Base-by-base conservation (phyloP, 2,888 invertebrate genomes). In the Apotomis betuletana region DNA sequence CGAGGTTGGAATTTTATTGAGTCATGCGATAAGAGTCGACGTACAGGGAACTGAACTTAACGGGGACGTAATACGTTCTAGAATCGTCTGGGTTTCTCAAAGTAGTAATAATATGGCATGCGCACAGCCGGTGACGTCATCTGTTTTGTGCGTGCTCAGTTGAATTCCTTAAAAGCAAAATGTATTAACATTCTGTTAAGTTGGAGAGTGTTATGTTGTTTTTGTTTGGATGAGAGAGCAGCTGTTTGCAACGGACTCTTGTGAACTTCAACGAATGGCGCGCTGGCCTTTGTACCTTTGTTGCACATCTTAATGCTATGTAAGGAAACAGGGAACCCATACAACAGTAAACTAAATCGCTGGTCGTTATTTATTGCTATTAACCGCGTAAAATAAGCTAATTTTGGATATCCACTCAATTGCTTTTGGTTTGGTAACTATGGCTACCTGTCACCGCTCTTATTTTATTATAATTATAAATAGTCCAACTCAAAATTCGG, bases 1-100 rank as follows among this genome's bases (percentile, higher is more conserved):
- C 59, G 59, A 72, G 36, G 62, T 68, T 57, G 72, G 68, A 54
- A 68, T 68, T 63, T 71, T 68, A 68, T 68, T 72, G 67, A 72
- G 44, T 68, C 72, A 72, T 36, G 38, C 36, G 64, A 58, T 60
- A 64, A 49, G 41, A 36, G 8, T 55, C 10, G 15, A 36, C n/a
- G 15, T 5, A 55, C 4, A 10, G 6, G 41, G 36, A 72, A 58
- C 54, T 36, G 8, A 46, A 1, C 46, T 54, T 67, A 67, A 3
- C 0, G 0, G 0, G 3, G 0, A 12, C 0, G 8, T 0, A 2
- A 15, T 46, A 68, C 55, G 15, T 27, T 49, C 36, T 68, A 68
- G n/a, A 54, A 54, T 72, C 13, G 63, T 27, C 15, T 68, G 36
- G 5, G 3, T n/a, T 41, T 4, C 10, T 15, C n/a, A 3, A 52